These are phyloP conservation scores for Hedya salicella DNA, from an alignment of 2,888 invertebrate species.

Conservation along the genomic window DNA sequence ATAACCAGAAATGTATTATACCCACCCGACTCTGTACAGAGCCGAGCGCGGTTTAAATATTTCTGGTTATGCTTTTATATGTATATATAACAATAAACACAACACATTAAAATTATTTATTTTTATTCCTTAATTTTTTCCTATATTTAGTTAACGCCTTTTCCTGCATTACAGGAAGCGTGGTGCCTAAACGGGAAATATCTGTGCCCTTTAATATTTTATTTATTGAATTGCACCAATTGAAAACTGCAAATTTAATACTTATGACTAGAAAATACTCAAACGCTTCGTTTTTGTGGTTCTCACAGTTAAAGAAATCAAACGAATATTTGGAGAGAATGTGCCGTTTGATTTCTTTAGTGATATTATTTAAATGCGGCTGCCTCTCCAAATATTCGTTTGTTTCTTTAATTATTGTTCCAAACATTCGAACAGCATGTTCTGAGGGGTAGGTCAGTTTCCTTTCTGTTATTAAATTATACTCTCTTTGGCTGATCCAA, in stretches of 20 bases:
- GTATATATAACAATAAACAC: too few species aligned
- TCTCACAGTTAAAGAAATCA: background rate
- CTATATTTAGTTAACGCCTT: slow-evolving; percentile 30
- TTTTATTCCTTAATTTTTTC: slow-evolving; percentile 40
- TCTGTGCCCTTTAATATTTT: slow-evolving; percentile 24
- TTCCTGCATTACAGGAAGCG: background rate
- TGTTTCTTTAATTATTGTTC: slow-evolving; percentile 8
- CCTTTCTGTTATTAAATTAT: background rate
- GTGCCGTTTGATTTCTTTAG: background rate
- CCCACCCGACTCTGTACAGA: too few species aligned
- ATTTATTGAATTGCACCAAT: slow-evolving; percentile 23
- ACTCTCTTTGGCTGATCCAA: slow-evolving; percentile 17
- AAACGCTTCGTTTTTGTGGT: background rate
- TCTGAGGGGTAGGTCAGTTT: slow-evolving; percentile 13
- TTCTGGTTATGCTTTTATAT: too few species aligned
- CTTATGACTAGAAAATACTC: background rate
- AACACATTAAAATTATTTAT: background rate
- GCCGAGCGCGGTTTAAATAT: too few species aligned
- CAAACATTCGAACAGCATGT: slow-evolving; percentile 4
- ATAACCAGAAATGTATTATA: too few species aligned
- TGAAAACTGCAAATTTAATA: background rate
- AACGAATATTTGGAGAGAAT: slow-evolving; percentile 6
- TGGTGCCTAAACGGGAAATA: background rate
- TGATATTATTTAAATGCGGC: background rate
- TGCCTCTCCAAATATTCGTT: slow-evolving; percentile 16